phyloP scores from a whole-genome alignment of 2,113 vertebrate genomes.

The Nesogale talazaci region DNA sequence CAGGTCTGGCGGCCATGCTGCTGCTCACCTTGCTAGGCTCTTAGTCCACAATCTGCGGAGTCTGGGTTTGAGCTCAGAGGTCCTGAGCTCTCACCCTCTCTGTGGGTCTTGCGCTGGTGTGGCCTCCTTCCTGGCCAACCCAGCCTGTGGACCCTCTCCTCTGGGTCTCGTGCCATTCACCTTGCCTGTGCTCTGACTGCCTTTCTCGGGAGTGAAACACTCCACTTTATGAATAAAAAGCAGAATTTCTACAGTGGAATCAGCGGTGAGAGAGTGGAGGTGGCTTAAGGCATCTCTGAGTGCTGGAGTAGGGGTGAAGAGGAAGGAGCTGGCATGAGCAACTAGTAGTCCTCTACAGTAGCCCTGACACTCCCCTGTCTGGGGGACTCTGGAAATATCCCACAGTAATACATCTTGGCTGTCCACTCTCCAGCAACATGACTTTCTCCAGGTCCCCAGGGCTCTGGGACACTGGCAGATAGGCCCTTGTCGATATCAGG shows the following conservation, averaged over 20 bases:
- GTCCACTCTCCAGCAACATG: neutral
- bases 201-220: conserved; percentile 37
- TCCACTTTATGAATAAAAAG: conserved; percentile 43
- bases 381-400: conserved; percentile 32
- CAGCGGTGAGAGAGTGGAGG: neutral
- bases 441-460: neutral
- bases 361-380: neutral
- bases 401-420: neutral
- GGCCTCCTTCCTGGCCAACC: neutral
- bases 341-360: accelerated
- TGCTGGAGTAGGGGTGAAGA: neutral
- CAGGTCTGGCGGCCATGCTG: accelerated
- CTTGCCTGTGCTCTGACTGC: neutral
- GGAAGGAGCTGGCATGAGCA: neutral
- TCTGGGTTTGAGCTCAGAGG: neutral
- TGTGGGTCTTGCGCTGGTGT: neutral
- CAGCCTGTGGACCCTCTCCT: neutral
- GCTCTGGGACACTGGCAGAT: neutral
- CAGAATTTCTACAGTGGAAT: neutral
- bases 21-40: neutral
- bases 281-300: neutral
- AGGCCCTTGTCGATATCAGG: neutral
- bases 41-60: neutral
- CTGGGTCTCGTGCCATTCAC: neutral
- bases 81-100: neutral